Percentiles rank a stretch among this genome's conserved stretches.
phyloP scores from a whole-genome alignment of 2,113 vertebrate genomes.

The Leucopsar rothschildi region DNA sequence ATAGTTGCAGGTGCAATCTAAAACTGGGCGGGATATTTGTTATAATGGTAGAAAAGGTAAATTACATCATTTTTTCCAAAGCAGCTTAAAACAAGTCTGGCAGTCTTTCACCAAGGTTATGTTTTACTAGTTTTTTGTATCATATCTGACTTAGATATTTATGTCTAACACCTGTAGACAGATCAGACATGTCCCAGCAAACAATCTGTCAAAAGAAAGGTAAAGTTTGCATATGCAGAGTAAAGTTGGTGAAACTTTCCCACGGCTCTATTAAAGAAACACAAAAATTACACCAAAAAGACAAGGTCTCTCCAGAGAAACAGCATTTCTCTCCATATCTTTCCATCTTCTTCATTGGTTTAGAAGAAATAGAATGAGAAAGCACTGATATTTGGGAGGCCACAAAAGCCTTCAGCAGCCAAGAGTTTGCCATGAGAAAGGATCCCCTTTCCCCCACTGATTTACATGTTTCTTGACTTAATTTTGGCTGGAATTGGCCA shows the following conservation, averaged over 20 bases:
- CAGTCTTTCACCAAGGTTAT: constrained; percentile 27
- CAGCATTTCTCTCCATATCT: background rate
- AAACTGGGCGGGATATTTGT: background rate
- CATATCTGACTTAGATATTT: constrained; percentile 30
- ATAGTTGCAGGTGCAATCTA: background rate
- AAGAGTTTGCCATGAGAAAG: background rate
- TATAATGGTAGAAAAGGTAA: background rate
- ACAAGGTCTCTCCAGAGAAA: background rate
- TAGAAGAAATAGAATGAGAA: background rate
- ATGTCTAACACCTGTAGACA: constrained; percentile 52
- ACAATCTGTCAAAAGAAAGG: constrained; percentile 32
- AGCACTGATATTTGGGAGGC: background rate
- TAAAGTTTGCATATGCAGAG: constrained; percentile 47
- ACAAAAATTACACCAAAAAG: background rate
- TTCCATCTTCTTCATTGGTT: background rate
- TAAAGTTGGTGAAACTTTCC: constrained; percentile 40
- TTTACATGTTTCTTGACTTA: background rate
- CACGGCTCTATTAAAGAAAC: constrained; percentile 32
- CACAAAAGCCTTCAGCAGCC: background rate
- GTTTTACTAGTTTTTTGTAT: constrained; percentile 20
- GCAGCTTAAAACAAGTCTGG: background rate
- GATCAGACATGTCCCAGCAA: constrained; percentile 63
- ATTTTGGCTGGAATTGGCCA: background rate
- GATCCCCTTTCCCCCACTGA: background rate
- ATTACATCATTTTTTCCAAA: constrained; percentile 8